phyloP scores from a whole-genome alignment of 2,113 vertebrate species.

The Tinamus guttatus region DNA sequence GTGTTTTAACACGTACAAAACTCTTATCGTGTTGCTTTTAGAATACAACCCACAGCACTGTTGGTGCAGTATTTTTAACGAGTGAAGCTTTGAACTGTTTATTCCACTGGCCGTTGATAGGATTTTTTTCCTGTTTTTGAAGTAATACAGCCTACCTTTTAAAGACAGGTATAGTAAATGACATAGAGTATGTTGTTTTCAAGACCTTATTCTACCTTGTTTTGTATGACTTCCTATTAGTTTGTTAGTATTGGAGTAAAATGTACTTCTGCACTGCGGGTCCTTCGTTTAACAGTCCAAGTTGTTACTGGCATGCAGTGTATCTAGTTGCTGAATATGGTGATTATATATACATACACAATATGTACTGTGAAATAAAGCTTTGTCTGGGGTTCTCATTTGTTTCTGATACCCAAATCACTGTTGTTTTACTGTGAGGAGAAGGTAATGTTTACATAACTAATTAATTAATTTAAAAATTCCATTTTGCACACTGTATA shows the following conservation, averaged over 20 bases:
- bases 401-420: neutral
- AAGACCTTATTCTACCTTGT: neutral
- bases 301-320: conserved; percentile 36
- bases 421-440: neutral
- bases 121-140: neutral
- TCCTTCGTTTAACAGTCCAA: neutral
- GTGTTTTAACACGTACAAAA: neutral
- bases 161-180: fast-evolving
- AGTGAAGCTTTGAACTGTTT: neutral
- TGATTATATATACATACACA: neutral
- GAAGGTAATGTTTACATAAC: neutral
- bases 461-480: neutral
- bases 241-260: neutral
- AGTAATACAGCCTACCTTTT: neutral
- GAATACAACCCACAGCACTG: neutral
- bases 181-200: fast-evolving
- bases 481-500: neutral
- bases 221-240: neutral
- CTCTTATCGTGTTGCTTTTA: neutral
- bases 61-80: neutral
- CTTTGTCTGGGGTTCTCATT: neutral
- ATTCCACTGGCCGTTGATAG: neutral
- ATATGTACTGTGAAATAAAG: neutral
- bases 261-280: neutral
- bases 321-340: neutral